A percentile compares a stretch with the other conserved stretches of the same genome.
Evolutionary conservation across 2,797 vertebrate species (phyloP).

Genomic region (Hozukius guyotensis): DNA sequence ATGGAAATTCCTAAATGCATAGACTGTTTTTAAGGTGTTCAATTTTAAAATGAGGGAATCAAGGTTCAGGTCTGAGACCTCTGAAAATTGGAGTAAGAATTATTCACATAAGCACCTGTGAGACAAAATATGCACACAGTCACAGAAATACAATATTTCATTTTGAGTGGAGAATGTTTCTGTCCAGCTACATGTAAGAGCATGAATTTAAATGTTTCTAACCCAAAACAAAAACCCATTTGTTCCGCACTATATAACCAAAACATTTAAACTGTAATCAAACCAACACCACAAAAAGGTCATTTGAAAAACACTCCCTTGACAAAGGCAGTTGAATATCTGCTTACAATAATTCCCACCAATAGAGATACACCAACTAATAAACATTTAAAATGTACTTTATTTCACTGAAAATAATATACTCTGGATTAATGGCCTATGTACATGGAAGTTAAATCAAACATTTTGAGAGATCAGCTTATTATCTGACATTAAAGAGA

Average conservation of each 20-base stretch:
- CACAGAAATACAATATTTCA: slow-evolving; percentile 16
- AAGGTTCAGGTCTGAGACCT: slow-evolving; percentile 23
- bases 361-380: slow-evolving; percentile 39
- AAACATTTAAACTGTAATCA: slow-evolving; percentile 27
- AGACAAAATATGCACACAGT: slow-evolving; percentile 5
- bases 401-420: slow-evolving; percentile 62
- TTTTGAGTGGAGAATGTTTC: slow-evolving; percentile 11
- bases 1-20: slow-evolving; percentile 65
- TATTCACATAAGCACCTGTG: slow-evolving; percentile 4
- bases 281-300: slow-evolving; percentile 48
- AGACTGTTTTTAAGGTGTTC: slow-evolving; percentile 47
- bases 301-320: slow-evolving; percentile 41
- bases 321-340: slow-evolving; percentile 49
- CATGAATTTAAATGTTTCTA: slow-evolving; percentile 1
- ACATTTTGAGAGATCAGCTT: slow-evolving; percentile 32
- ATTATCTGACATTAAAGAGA: slow-evolving; percentile 45
- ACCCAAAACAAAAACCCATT: neutral
- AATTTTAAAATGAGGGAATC: neutral
- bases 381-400: slow-evolving; percentile 53
- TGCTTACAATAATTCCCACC: slow-evolving; percentile 44
- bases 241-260: slow-evolving; percentile 4
- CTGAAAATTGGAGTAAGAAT: slow-evolving; percentile 15
- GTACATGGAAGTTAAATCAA: slow-evolving; percentile 48
- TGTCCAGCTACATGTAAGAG: slow-evolving; percentile 6
- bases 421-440: slow-evolving; percentile 47